Evolutionary conservation across 2,113 vertebrate species (phyloP).

Genomic region (Eubucco bourcierii): DNA sequence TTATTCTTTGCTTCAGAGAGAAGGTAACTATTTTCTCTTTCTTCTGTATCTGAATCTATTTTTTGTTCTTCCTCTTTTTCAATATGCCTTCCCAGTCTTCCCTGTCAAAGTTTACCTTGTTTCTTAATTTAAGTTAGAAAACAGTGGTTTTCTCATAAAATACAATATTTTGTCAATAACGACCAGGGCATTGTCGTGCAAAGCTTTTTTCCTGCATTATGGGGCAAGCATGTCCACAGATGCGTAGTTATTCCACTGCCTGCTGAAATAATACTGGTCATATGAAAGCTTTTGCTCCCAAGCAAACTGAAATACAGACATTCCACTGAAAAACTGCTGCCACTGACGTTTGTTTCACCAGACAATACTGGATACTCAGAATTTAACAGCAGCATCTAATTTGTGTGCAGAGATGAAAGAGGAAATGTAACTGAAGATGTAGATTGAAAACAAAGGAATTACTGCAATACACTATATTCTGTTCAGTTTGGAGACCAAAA

Average conservation of each 20-base stretch:
- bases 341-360: background rate
- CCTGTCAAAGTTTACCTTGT: background rate
- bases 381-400: background rate
- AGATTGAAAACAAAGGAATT: background rate
- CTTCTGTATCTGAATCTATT: background rate
- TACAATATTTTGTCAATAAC: background rate
- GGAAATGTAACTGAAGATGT: background rate
- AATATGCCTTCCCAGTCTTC: background rate
- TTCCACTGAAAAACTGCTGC: background rate
- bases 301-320: background rate
- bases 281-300: background rate
- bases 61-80: background rate
- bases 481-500: background rate
- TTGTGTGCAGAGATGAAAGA: background rate
- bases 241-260: background rate
- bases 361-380: background rate
- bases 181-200: background rate
- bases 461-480: background rate
- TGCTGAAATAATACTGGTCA: background rate
- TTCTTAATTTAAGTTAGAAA: background rate
- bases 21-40: background rate
- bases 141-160: background rate
- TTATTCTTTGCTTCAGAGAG: background rate
- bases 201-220: background rate
- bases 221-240: background rate